phyloP scores from a whole-genome alignment of 2,113 vertebrate genomes.

The Enhydra lutris region DNA sequence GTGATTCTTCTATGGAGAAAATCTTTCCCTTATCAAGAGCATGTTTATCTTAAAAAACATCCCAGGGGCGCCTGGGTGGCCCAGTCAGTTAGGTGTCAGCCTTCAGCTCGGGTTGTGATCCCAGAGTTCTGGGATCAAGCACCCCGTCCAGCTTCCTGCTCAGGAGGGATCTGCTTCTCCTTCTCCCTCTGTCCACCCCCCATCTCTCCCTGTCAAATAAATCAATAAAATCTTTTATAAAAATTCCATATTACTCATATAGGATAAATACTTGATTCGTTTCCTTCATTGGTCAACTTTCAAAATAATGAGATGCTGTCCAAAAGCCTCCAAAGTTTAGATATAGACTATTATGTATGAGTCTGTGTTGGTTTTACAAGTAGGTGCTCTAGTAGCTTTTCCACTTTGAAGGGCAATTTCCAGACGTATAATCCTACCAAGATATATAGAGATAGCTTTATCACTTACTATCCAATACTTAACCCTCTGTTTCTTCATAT shows the following conservation, averaged over 20 bases:
- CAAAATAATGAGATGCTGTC: background rate
- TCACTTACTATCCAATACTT: background rate
- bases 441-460: background rate
- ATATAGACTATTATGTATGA: background rate
- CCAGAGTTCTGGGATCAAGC: too few species aligned
- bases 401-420: background rate
- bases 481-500: background rate
- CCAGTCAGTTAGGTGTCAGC: too few species aligned
- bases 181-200: too few species aligned
- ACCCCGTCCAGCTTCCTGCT: too few species aligned
- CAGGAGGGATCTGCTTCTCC: too few species aligned
- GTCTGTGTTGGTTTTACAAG: background rate
- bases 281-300: background rate
- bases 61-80: too few species aligned
- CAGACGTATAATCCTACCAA: background rate
- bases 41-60: background rate
- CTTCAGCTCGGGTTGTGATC: too few species aligned
- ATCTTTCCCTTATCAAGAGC: background rate
- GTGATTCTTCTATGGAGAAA: background rate
- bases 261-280: background rate
- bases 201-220: too few species aligned
- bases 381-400: background rate
- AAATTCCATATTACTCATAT: background rate
- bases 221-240: background rate
- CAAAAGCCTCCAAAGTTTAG: background rate